Conservation (phyloP, 2,888 invertebrate species). For the Diarsia mendica region DNA sequence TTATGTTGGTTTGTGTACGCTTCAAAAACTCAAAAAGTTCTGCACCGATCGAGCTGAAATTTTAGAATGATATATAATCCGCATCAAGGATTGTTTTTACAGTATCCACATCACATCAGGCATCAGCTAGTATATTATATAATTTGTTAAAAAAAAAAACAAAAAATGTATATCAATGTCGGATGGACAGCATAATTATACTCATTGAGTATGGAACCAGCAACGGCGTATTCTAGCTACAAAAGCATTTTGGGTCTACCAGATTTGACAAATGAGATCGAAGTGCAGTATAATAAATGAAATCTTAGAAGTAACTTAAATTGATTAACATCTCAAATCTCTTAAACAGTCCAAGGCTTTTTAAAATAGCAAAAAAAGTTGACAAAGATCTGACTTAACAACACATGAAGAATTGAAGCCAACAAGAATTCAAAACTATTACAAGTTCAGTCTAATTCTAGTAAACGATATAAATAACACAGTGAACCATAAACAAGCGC, state of each 20-base stretch:
- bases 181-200: no score
- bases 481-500: conserved; percentile 78
- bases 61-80: no score
- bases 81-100: no score
- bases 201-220: no score
- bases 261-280: background rate
- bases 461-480: conserved; percentile 68
- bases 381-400: background rate
- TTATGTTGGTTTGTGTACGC: no score
- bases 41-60: no score
- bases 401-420: conserved; percentile 16
- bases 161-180: no score
- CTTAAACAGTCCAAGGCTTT: conserved; percentile 9
- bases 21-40: no score
- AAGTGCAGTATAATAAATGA: background rate
- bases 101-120: no score
- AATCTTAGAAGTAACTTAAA: background rate
- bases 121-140: no score
- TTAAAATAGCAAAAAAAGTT: background rate
- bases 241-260: background rate
- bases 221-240: background rate
- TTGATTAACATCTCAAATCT: background rate
- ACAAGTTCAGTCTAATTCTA: conserved; percentile 72
- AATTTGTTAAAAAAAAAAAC: no score
- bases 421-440: conserved; percentile 57